These are phyloP conservation scores for Atta colombica DNA, from an alignment of 1,140 invertebrate species.

Conservation along the genomic window DNA sequence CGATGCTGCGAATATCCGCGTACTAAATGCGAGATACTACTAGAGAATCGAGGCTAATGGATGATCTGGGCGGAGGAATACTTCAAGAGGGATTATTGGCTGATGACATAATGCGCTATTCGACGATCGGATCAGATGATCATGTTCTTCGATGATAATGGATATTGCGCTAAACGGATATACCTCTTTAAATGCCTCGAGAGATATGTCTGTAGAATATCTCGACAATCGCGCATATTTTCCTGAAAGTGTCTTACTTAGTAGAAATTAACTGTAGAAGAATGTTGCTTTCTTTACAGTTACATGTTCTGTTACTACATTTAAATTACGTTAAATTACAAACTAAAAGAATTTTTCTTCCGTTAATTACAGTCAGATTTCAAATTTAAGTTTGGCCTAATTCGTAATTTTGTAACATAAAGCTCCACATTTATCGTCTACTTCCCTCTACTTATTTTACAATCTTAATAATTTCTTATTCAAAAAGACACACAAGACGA, in stretches of 20 bases:
- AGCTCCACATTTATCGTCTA: constrained; percentile 19
- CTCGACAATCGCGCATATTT: not conserved
- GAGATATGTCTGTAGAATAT: not conserved
- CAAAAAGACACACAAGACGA: constrained; percentile 18
- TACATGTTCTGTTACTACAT: not conserved
- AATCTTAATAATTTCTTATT: constrained; percentile 24
- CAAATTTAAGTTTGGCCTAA: not conserved
- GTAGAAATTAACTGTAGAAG: not conserved
- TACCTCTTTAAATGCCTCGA: not conserved
- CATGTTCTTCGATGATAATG: constrained; percentile 24
- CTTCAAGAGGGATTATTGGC: constrained; percentile 40
- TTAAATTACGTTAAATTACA: constrained; percentile 21
- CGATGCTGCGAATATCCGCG: constrained; percentile 28
- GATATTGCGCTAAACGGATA: not conserved
- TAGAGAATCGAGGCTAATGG: constrained; percentile 42
- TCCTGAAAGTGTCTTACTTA: too few species aligned
- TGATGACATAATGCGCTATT: constrained; percentile 45
- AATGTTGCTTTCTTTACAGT: not conserved
- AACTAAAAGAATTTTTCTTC: constrained; percentile 10
- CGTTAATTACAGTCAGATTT: constrained; percentile 24
- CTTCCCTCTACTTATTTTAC: constrained; percentile 20
- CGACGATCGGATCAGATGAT: constrained; percentile 32
- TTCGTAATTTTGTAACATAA: constrained; percentile 6
- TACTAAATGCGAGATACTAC: constrained; percentile 21
- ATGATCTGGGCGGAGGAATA: constrained; percentile 28